Conservation (phyloP, 2,888 invertebrate genomes). For the Mayetiola destructor region DNA sequence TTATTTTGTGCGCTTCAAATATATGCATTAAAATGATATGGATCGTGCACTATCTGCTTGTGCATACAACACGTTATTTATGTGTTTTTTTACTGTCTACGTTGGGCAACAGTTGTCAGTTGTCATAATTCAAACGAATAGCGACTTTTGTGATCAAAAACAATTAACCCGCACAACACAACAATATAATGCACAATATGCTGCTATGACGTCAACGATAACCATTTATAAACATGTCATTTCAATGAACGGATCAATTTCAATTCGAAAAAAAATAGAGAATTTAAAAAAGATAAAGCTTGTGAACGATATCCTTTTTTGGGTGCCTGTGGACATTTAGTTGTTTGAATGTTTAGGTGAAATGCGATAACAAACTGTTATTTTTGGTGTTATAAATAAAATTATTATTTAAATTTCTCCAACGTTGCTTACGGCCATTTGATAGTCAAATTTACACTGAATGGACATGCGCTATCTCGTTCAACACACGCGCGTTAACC, state of each 20-base stretch:
- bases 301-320: conserved; percentile 9
- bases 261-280: neutral
- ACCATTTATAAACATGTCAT: neutral
- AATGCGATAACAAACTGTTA: conserved; percentile 6
- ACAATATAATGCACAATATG: neutral
- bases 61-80: neutral
- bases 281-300: neutral
- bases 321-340: neutral
- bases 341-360: neutral
- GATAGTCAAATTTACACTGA: neutral
- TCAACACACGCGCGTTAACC: neutral
- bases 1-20: neutral
- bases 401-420: too few species aligned
- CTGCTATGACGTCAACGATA: neutral
- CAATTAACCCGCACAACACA: conserved; percentile 2
- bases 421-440: neutral
- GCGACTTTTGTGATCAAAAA: neutral
- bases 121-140: conserved; percentile 4
- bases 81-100: neutral
- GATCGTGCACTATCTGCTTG: conserved; percentile 9
- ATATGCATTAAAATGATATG: neutral
- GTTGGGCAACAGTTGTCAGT: neutral
- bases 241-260: neutral
- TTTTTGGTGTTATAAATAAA: neutral
- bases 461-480: conserved; percentile 10